Percentiles rank a stretch among this genome's conserved stretches.
phyloP scores from a whole-genome alignment of 2,888 invertebrate species.

The Pyrgus malvae region DNA sequence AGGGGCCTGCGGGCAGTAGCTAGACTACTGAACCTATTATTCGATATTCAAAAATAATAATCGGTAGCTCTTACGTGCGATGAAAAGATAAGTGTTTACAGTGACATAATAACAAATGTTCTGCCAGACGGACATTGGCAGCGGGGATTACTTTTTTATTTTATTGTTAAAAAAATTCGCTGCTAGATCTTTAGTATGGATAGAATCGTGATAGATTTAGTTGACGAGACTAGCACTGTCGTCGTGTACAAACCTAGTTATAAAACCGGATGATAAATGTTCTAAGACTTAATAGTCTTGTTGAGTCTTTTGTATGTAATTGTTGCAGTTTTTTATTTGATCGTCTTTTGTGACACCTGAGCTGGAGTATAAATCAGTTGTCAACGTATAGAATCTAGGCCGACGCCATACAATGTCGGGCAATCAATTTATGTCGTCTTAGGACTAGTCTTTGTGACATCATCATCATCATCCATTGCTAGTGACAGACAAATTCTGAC shows the following conservation, averaged over 20 bases:
- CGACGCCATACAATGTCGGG: conserved; percentile 57
- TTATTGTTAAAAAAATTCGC: conserved; percentile 4
- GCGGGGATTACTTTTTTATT: conserved; percentile 28
- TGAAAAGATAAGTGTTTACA: conserved; percentile 28
- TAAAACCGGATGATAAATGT: conserved; percentile 64
- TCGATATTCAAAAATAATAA: conserved; percentile 26
- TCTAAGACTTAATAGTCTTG: conserved; percentile 53
- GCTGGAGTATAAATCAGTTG: conserved; percentile 72
- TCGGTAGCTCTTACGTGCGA: conserved; percentile 23
- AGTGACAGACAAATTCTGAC: conserved; percentile 54
- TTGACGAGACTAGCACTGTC: conserved; percentile 54
- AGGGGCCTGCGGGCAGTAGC: conserved; percentile 49
- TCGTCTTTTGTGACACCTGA: conserved; percentile 70
- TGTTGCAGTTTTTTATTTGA: conserved; percentile 61
- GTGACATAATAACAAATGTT: conserved; percentile 29
- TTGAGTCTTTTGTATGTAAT: conserved; percentile 59
- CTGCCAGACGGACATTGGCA: conserved; percentile 17
- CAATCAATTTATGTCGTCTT: conserved; percentile 63
- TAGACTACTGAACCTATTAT: conserved; percentile 33
- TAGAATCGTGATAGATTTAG: conserved; percentile 30
- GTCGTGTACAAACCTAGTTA: conserved; percentile 53
- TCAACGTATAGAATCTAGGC: conserved; percentile 65
- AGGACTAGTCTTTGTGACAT: conserved; percentile 55
- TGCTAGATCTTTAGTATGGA: conserved; percentile 7
- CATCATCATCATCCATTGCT: conserved; percentile 46